Percentiles rank a stretch among this genome's conserved stretches.
phyloP scores from a whole-genome alignment of 1,140 invertebrate genomes.

The Portunus trituberculatus region DNA sequence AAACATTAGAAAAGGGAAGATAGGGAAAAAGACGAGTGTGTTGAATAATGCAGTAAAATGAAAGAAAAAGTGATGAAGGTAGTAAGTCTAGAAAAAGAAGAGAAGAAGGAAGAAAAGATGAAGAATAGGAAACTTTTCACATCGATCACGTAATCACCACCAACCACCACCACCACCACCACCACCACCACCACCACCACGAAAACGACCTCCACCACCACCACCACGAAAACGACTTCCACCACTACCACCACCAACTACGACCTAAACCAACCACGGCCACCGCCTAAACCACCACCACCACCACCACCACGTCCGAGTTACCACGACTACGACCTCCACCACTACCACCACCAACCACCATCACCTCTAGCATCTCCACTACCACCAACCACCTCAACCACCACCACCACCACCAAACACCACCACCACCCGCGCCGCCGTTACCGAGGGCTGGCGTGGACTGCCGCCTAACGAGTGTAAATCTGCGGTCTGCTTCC shows the following conservation, averaged over 20 bases:
- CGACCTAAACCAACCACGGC: no score
- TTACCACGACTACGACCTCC: not conserved
- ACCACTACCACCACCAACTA: not conserved
- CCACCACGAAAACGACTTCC: not conserved
- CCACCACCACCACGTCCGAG: not conserved
- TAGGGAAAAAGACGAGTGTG: no score
- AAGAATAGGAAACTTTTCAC: no score
- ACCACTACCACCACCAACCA: not conserved
- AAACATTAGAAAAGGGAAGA: no score
- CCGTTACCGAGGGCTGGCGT: not conserved
- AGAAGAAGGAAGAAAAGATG: no score
- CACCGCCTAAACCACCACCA: not conserved
- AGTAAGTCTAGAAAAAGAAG: no score
- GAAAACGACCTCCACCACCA: not conserved
- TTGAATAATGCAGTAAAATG: no score
- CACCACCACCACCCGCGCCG: not conserved
- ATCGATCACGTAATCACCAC: no score
- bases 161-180: no score
- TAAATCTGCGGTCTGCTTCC: conserved; percentile 13
- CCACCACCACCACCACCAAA: not conserved
- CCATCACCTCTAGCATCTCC: not conserved
- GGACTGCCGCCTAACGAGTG: not conserved
- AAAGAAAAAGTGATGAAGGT: no score
- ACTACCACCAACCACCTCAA: not conserved
- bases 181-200: not conserved